Conservation (phyloP, 2,797 vertebrate genomes). For the Tenualosa thibaudeaui region DNA sequence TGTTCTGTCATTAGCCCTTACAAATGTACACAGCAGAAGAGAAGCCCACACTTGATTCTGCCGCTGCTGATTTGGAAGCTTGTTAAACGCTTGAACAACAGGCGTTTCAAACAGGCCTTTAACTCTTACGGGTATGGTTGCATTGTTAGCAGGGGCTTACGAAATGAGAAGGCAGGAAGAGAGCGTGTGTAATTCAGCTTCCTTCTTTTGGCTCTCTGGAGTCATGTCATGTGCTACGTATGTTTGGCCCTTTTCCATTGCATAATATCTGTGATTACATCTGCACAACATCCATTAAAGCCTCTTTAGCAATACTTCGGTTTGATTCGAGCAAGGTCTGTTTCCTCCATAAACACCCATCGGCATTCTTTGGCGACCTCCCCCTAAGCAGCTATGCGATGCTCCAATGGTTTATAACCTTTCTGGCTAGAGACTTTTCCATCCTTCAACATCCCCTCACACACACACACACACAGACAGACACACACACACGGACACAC, state of each 20-base stretch:
- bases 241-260: background rate
- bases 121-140: background rate
- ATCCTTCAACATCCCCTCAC: conserved; percentile 9
- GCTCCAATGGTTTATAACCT: conserved; percentile 7
- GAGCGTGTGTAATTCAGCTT: background rate
- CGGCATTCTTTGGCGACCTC: conserved; percentile 1
- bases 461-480: conserved; percentile 25
- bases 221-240: background rate
- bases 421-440: conserved; percentile 32
- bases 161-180: background rate
- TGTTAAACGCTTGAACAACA: background rate
- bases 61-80: background rate
- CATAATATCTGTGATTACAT: background rate
- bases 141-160: background rate
- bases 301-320: background rate
- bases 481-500: background rate
- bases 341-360: conserved; percentile 22
- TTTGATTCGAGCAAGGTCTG: background rate
- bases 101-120: background rate
- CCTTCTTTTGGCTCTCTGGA: background rate
- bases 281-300: background rate
- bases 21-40: background rate
- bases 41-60: background rate
- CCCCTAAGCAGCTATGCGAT: background rate
- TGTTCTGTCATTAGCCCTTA: background rate